phyloP scores from a whole-genome alignment of 2,113 vertebrate genomes.

The Bagarius yarrelli region DNA sequence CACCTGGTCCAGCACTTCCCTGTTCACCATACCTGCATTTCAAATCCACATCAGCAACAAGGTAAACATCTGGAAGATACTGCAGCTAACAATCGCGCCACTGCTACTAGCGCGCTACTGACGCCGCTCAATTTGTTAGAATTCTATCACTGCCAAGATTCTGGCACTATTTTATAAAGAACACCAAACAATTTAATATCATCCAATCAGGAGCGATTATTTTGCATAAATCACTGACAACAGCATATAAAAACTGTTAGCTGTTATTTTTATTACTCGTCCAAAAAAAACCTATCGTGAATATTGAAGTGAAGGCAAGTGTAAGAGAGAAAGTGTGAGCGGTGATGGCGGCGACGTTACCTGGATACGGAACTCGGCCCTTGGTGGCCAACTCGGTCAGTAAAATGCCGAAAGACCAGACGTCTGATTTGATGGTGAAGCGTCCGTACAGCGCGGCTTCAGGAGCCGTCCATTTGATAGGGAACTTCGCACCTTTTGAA shows the following conservation, averaged over 20 bases:
- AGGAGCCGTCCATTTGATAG: conserved; percentile 96
- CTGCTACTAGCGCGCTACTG: neutral
- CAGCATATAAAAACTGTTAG: neutral
- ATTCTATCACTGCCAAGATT: neutral
- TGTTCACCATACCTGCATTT: conserved; percentile 90
- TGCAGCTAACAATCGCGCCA: neutral
- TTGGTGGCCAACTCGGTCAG: conserved; percentile 94
- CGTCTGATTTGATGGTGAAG: conserved; percentile 97
- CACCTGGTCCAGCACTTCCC: conserved; percentile 96
- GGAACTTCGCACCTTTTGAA: conserved; percentile 88
- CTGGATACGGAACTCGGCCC: conserved; percentile 95
- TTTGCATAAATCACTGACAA: neutral
- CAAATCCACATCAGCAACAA: neutral
- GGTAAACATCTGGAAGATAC: neutral
- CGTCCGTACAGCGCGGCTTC: conserved; percentile 94
- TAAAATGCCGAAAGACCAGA: conserved; percentile 96
- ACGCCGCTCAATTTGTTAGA: neutral
- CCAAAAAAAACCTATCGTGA: neutral
- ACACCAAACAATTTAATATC: neutral
- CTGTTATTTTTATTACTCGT: neutral
- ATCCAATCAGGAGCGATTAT: neutral
- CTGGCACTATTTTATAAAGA: neutral
- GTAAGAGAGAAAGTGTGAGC: neutral
- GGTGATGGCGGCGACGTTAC: conserved; percentile 57
- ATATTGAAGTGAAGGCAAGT: neutral